Evolutionary conservation across 2,113 vertebrate genomes (phyloP), one percentile per base, ranked within the genome.

Genomic region (Poeciliopsis prolifica): DNA sequence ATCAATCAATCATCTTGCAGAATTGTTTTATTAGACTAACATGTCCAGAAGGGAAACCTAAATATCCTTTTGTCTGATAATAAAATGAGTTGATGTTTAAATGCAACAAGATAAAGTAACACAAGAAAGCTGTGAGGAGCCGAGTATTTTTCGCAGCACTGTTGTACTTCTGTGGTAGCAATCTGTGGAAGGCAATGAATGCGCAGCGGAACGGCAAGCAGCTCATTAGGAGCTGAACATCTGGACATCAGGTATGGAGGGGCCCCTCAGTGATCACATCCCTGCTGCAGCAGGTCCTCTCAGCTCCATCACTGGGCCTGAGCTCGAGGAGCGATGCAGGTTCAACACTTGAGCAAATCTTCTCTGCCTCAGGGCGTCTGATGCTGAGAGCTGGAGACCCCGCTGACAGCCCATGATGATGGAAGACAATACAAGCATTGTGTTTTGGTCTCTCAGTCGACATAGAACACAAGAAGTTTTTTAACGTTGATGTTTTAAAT

Each of bases 241-340:
- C 83, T 83, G 85, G 58, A 69, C 68, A 69, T 84, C 61, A 79
- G 75, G 15, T 62, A 71, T 73, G 3, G 74, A 75, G 83, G 65
- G 65, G 51, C 31, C 77, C 70, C 68, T 75, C 80, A 60, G 72
- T 79, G 85, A 87, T 86, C 75, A 75, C 85, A 79, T 75, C 82
- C 78, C 75, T 19, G 61, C 82, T 12, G 70, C 76, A 40, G 12
- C 70, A 44, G 44, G 8, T 37, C 35, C 65, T 60, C 72, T 1
- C 58, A 6, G 62, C 76, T 72, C 0, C 65, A 48, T 22, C 6
- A 75, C 28, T 12, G 44, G 77, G 82, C 44, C 79, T 85, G 83
- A 86, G 76, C 80, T 76, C 69, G 68, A 72, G 40, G 35, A 80
- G 68, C 63, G 69, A 7, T 19, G 35, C 68, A 84, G 65, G 68